phyloP scores from a whole-genome alignment of 1,140 invertebrate species.

The Dendroctonus valens region DNA sequence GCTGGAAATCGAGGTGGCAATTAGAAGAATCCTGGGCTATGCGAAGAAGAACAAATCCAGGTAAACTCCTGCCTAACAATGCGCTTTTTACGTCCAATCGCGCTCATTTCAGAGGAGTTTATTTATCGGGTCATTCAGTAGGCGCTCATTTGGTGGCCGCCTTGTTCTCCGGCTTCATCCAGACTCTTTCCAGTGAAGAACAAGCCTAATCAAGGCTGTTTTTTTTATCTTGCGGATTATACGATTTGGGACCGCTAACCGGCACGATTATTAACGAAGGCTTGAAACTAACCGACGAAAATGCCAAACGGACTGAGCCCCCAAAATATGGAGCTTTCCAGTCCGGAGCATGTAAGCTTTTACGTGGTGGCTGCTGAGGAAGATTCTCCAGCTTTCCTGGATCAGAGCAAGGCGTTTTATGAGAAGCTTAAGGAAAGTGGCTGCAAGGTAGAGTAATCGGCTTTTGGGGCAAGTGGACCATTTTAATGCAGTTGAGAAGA shows the following conservation, averaged over 20 bases:
- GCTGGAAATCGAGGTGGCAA: slow-evolving; percentile 17
- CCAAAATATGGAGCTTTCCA: slow-evolving; percentile 23
- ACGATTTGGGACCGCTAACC: slow-evolving; percentile 52
- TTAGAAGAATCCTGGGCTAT: slow-evolving; percentile 23
- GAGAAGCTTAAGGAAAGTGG: slow-evolving; percentile 23
- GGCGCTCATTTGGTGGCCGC: slow-evolving; percentile 69
- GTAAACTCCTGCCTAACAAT: slow-evolving; percentile 7
- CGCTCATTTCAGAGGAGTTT: slow-evolving; percentile 56
- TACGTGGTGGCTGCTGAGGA: slow-evolving; percentile 51
- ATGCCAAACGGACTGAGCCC: slow-evolving; percentile 43
- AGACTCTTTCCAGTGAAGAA: slow-evolving; percentile 36
- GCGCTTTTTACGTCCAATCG: not conserved
- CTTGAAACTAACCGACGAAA: slow-evolving; percentile 37
- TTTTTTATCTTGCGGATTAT: slow-evolving; percentile 59
- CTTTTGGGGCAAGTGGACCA: slow-evolving; percentile 56
- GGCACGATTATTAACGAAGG: slow-evolving; percentile 41
- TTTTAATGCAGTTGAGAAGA: slow-evolving; percentile 61
- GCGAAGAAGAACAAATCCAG: slow-evolving; percentile 19
- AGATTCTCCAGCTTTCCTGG: slow-evolving; percentile 53
- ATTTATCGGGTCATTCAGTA: slow-evolving; percentile 72
- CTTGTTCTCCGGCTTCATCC: slow-evolving; percentile 54
- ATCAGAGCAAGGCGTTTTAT: slow-evolving; percentile 45
- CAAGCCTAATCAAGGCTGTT: slow-evolving; percentile 45
- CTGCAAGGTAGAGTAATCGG: slow-evolving; percentile 31
- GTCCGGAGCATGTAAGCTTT: slow-evolving; percentile 33